Conservation (phyloP, 2,888 invertebrate species). For the Leptarthrus brevirostris region DNA sequence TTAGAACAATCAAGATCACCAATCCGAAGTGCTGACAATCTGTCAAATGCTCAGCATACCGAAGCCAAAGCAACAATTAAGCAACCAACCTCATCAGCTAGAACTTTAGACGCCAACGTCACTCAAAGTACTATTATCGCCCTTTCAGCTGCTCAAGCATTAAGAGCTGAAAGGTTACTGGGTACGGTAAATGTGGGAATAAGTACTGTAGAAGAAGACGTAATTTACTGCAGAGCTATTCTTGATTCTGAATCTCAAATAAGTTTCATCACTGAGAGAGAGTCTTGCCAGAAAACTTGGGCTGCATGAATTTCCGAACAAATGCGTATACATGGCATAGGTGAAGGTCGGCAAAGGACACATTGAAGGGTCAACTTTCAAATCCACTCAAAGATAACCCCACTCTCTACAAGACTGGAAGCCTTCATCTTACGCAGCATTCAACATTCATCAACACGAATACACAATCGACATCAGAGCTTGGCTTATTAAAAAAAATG, state of each 20-base stretch:
- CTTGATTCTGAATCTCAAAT: not conserved
- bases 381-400: not conserved
- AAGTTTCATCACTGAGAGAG: not conserved
- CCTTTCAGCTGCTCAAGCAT: not conserved
- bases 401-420: not conserved
- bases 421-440: not conserved
- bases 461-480: not conserved
- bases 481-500: not conserved
- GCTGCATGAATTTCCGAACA: not conserved
- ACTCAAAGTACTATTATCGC: not conserved
- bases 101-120: not conserved
- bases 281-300: not conserved
- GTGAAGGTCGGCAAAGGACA: not conserved
- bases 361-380: not conserved
- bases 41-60: too few species aligned
- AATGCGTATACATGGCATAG: not conserved
- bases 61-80: too few species aligned
- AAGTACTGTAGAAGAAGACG: not conserved
- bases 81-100: too few species aligned
- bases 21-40: not conserved
- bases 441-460: not conserved
- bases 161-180: not conserved
- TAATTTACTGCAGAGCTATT: not conserved
- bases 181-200: not conserved
- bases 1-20: not conserved